Percentiles rank a stretch among this genome's conserved stretches.
These are phyloP conservation scores for Talpa occidentalis DNA, from an alignment of 2,113 vertebrate genomes.

Conservation along the genomic window DNA sequence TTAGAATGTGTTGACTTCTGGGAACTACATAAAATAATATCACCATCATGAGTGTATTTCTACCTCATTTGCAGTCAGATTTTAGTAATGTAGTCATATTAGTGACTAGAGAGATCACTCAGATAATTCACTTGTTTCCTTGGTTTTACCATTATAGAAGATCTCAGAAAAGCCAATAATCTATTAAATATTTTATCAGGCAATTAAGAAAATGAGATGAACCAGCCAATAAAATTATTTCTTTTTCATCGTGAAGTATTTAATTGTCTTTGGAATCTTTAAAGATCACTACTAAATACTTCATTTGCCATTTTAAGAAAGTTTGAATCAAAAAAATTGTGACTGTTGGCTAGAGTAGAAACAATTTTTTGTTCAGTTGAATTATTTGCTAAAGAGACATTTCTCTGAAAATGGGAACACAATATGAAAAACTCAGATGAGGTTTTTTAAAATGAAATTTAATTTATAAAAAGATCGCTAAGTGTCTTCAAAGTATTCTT, in stretches of 20 bases:
- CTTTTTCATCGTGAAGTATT: neutral
- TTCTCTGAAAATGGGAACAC: neutral
- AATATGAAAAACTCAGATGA: neutral
- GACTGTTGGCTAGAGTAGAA: neutral
- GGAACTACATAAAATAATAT: neutral
- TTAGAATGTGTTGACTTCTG: neutral
- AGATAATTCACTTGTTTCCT: neutral
- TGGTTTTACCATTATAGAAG: neutral
- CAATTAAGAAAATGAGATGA: conserved; percentile 29
- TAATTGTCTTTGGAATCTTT: neutral
- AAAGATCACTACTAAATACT: neutral
- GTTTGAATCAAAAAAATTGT: neutral
- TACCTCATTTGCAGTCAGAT: neutral
- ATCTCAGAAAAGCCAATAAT: neutral
- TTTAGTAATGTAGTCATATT: neutral
- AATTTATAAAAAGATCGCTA: neutral
- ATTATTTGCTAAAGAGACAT: neutral
- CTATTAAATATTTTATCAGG: conserved; percentile 35
- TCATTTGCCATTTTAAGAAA: neutral
- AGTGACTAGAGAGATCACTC: neutral
- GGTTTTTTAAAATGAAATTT: neutral
- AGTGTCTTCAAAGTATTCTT: neutral
- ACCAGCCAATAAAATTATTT: neutral
- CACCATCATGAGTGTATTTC: neutral
- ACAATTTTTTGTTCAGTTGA: neutral